phyloP scores from a whole-genome alignment of 2,888 invertebrate species.

The Creontiades dilutus region DNA sequence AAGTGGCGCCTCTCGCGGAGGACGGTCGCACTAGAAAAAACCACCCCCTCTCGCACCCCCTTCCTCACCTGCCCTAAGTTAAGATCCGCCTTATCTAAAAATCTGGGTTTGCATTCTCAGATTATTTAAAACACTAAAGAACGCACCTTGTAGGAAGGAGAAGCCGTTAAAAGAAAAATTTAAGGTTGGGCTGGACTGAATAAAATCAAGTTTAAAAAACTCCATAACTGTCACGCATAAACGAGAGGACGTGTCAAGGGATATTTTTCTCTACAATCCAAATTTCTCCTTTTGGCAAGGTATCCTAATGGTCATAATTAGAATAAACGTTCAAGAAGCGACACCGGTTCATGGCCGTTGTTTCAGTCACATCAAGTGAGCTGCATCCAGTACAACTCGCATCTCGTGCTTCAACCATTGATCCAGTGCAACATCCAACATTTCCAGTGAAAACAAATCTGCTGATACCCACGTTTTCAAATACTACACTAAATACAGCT shows the following conservation, averaged over 20 bases:
- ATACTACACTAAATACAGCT: no score
- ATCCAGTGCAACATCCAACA: neutral
- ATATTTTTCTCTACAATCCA: neutral
- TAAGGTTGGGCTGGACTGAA: neutral
- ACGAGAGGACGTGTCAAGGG: neutral
- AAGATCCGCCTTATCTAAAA: slow-evolving; percentile 56
- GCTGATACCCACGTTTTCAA: no score
- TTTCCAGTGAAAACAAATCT: no score
- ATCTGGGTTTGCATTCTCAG: slow-evolving; percentile 61
- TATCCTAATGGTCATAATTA: slow-evolving; percentile 56
- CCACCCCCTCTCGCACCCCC: slow-evolving; percentile 37
- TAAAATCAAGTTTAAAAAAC: slow-evolving; percentile 24
- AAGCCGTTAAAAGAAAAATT: slow-evolving; percentile 3
- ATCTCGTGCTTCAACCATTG: neutral
- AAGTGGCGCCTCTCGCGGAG: slow-evolving; percentile 66
- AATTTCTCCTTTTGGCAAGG: slow-evolving; percentile 48
- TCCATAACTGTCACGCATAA: neutral
- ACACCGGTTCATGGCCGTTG: slow-evolving; percentile 56
- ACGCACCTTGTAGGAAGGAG: slow-evolving; percentile 46
- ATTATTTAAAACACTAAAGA: slow-evolving; percentile 63
- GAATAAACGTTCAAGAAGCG: slow-evolving; percentile 46
- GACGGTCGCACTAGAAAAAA: slow-evolving; percentile 43
- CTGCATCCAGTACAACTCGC: slow-evolving; percentile 18
- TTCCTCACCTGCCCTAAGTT: slow-evolving; percentile 47
- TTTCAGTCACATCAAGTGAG: slow-evolving; percentile 65